Evolutionary conservation across 2,113 vertebrate species (phyloP).

Genomic region (Amia ocellicauda): DNA sequence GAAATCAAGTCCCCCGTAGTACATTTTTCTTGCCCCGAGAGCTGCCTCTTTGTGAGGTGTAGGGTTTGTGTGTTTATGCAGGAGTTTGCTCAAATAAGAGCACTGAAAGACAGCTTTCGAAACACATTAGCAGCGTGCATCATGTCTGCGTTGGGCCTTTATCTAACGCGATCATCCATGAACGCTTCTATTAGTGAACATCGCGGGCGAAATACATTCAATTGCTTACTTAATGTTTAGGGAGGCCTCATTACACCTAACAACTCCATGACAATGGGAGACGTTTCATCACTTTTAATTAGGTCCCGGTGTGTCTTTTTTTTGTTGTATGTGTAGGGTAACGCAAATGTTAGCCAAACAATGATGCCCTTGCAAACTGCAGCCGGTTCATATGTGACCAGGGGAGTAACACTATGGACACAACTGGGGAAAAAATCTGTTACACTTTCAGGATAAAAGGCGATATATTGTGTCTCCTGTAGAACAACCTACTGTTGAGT

Average conservation of each 20-base stretch:
- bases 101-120: neutral
- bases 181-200: neutral
- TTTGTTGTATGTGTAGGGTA: too few relatives aligned
- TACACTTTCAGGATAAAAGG: too few relatives aligned
- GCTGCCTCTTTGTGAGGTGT: too few relatives aligned
- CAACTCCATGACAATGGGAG: neutral
- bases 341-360: too few relatives aligned
- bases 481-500: too few relatives aligned
- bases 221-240: neutral
- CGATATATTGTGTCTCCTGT: too few relatives aligned
- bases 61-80: neutral
- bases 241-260: constrained; percentile 2
- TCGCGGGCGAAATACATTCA: neutral
- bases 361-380: too few relatives aligned
- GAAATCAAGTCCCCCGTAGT: too few relatives aligned
- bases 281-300: neutral
- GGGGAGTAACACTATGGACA: too few relatives aligned
- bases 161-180: neutral
- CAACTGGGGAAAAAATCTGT: too few relatives aligned
- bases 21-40: too few relatives aligned
- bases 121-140: neutral
- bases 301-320: neutral
- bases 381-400: too few relatives aligned
- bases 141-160: neutral
- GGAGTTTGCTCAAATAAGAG: neutral